These are phyloP conservation scores for Eptesicus fuscus DNA, from an alignment of 2,113 vertebrate genomes.

Conservation along the genomic window DNA sequence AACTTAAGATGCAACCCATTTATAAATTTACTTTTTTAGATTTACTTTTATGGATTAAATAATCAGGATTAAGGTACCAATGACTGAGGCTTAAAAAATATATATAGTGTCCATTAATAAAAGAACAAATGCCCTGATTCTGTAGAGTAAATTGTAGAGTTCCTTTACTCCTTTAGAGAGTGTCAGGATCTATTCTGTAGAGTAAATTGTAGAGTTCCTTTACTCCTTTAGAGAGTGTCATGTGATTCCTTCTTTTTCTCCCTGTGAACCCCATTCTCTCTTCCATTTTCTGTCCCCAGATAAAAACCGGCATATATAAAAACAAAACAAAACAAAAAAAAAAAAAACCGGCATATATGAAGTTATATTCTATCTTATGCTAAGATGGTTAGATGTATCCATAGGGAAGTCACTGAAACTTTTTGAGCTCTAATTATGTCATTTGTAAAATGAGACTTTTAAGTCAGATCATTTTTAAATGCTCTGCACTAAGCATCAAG, in stretches of 20 bases:
- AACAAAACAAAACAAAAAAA: no score
- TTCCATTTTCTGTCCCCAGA: not conserved
- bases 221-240: not conserved
- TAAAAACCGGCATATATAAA: not conserved
- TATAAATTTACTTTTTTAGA: not conserved
- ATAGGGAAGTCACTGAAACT: not conserved
- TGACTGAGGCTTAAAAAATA: not conserved
- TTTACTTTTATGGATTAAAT: not conserved
- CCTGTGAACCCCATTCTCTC: not conserved
- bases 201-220: not conserved
- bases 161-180: not conserved
- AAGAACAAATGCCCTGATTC: not conserved
- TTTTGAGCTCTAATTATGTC: not conserved
- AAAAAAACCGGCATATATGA: not conserved
- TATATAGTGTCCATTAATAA: not conserved
- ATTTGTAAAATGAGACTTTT: not conserved
- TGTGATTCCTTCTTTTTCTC: not conserved
- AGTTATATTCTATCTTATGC: not conserved
- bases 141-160: not conserved
- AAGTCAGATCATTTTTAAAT: not conserved
- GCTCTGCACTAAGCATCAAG: not conserved
- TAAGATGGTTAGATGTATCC: not conserved
- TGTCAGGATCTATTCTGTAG: not conserved
- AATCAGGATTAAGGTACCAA: not conserved
- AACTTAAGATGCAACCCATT: not conserved